Conservation (phyloP, 2,888 invertebrate genomes). For the Salpingus planirostris region DNA sequence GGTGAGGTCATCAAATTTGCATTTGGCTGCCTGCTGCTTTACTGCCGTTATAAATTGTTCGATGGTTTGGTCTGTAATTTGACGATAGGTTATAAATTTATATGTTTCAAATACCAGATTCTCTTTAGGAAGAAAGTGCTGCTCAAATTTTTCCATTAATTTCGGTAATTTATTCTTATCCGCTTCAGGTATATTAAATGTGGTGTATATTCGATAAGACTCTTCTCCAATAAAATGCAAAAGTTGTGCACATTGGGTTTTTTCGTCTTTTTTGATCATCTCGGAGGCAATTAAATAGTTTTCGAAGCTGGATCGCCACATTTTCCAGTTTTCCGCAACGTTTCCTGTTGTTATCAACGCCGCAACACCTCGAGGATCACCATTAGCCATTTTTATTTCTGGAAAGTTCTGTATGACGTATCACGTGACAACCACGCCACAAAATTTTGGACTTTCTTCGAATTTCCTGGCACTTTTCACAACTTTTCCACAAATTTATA, state of each 20-base stretch:
- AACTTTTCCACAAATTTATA: background rate
- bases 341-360: background rate
- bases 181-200: background rate
- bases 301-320: constrained; percentile 1
- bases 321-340: constrained; percentile 5
- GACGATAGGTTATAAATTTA: background rate
- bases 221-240: constrained; percentile 1
- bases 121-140: constrained; percentile 1
- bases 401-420: too few relatives aligned
- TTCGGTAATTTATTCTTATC: background rate
- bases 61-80: constrained; percentile 1
- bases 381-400: too few relatives aligned
- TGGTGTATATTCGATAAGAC: background rate
- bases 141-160: constrained; percentile 2
- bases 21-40: background rate
- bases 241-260: constrained; percentile 1
- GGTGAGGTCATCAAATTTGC: constrained; percentile 2
- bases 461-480: background rate
- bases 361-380: background rate
- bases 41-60: constrained; percentile 2
- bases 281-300: background rate
- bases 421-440: too few relatives aligned
- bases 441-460: background rate
- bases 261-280: background rate
- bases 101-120: constrained; percentile 1